Evolutionary conservation across 2,888 invertebrate genomes (phyloP), one percentile per base, ranked within the genome.

Genomic region (Andrena bucephala): DNA sequence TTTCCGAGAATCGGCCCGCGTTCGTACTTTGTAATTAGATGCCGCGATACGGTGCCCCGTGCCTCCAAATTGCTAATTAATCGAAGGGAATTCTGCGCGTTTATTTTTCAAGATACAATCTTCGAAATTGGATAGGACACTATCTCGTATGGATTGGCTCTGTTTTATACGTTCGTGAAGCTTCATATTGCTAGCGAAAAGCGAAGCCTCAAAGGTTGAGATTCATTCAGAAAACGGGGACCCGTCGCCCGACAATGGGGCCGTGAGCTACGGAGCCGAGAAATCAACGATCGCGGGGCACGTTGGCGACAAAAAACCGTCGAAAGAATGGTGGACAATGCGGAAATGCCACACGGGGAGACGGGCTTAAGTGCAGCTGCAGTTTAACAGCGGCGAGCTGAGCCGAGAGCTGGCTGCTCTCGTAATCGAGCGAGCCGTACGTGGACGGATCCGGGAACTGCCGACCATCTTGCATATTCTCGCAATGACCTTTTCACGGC

Each of bases 301-400:
- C 50, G 6, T 10, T 2, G 31, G 7, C 65, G 54, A 68, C n/a
- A 66, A 60, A 36, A 50, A 29, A 31, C 2, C 60, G 29, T 65
- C 42, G 65, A 70, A 73, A 75, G 68, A 72, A 68, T 52, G 72
- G 82, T 54, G 68, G 57, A 65, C 85, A 87, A 81, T 83, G 85
- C 85, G 87, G 87, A 87, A 87, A 87, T 48, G 77, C 66, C 20
- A 59, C 54, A 60, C n/a, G 65, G 27, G 71, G 66, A 52, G 63
- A 52, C 65, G 54, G 63, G 84, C 54, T 79, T 78, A 72, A 78
- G 74, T 68, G 79, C 81, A 75, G 72, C 71, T 85, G 81, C 66
- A 57, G 77, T 81, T 80, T 62, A 82, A 42, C 42, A 42, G 63
- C 31, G 65, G 42, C 66, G 48, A 59, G 65, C 24, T n/a, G 57